A percentile compares a stretch with the other conserved stretches of the same genome.
Evolutionary conservation across 2,113 vertebrate genomes (phyloP).

Genomic region (Gallinago media): DNA sequence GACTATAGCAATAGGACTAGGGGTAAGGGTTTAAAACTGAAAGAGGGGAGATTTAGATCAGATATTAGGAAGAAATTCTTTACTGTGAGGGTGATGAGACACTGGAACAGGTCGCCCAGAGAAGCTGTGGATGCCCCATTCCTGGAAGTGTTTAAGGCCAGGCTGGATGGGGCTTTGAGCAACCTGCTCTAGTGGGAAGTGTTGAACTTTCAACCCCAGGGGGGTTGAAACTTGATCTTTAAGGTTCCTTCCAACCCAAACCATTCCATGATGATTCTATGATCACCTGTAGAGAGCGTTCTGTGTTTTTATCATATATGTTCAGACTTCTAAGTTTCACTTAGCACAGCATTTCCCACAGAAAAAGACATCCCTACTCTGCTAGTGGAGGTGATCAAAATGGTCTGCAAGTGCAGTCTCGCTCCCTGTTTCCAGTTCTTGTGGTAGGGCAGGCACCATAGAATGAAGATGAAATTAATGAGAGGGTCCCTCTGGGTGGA

Average conservation of each 20-base stretch:
- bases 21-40: not conserved
- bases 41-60: not conserved
- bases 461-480: not conserved
- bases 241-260: no score
- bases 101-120: not conserved
- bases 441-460: not conserved
- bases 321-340: not conserved
- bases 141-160: not conserved
- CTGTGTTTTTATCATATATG: not conserved
- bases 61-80: not conserved
- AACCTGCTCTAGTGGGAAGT: not conserved
- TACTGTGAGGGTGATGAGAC: not conserved
- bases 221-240: not conserved
- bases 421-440: not conserved
- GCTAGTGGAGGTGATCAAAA: not conserved
- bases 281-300: not conserved
- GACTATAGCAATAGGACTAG: not conserved
- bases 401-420: not conserved
- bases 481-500: not conserved
- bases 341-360: not conserved
- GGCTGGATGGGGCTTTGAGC: not conserved
- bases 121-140: not conserved
- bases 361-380: not conserved
- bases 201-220: no score
- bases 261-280: not conserved